Base-by-base conservation (phyloP, 53 echinoderm and acorn worm genomes). In the Luidia sarsii region DNA sequence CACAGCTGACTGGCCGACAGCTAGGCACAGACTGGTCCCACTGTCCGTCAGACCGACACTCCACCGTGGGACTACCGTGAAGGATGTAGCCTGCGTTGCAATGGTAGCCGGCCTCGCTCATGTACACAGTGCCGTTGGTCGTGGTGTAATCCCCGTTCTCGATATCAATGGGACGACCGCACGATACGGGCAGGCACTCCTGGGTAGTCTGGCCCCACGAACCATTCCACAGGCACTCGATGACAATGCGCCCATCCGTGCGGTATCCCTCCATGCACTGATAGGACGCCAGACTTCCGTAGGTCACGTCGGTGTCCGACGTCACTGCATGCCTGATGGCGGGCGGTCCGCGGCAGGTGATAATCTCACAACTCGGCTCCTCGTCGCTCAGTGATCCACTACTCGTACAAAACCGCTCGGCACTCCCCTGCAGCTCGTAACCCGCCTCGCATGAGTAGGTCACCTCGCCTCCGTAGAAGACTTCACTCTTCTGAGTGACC, bases 11-110 rank as follows among this genome's bases (percentile, higher is more conserved):
- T 39, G 73, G 72, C 21, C 73, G 28, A 64, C 84, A 84, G 16
- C n/a, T 5, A 51, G 73, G 63, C 37, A 27, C n/a, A 10, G 13
- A 14, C 21, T 30, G 31, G 14, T 49, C 64, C 89, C 93, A 97
- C 1, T 55, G 39, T 24, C 91, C 93, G 74, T 83, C 63, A 4
- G 65, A 36, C 33, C 83, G 79, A 29, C 97, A 97, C 0, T 32
- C 35, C 1, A 83, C 80, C 2, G 51, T 39, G 15, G 83, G 30
- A 39, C 15, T 50, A 39, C 97, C 97, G 10, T 89, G 66, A 29
- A 97, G 57, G 35, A 54, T 82, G 64, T 89, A 86, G 2, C 97
- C 97, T 33, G 41, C 70, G 69, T 82, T 36, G 66, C 97, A 95
- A 5, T 1, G 14, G 32, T 84, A 84, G 30, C 29, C 15, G 45